phyloP scores from a whole-genome alignment of 2,888 invertebrate species.

The Sphecodes monilicornis region DNA sequence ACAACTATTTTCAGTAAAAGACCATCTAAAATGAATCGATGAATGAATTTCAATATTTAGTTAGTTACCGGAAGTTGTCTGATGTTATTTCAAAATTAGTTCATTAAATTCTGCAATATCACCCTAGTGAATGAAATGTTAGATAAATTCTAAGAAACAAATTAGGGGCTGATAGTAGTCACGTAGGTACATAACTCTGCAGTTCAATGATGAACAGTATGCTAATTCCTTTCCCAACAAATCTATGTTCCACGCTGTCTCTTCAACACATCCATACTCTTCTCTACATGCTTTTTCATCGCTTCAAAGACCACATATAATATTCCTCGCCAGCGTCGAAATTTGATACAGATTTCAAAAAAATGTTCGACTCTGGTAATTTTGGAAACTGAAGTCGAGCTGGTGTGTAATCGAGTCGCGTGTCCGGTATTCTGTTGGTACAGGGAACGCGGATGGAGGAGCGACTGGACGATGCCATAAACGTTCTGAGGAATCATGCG shows the following conservation, averaged over 20 bases:
- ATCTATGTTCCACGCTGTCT: not conserved
- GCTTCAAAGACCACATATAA: not conserved
- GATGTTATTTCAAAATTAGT: too few relatives aligned
- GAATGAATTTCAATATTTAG: too few relatives aligned
- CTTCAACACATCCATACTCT: slow-evolving; percentile 13
- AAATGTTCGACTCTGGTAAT: slow-evolving; percentile 23
- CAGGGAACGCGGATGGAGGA: slow-evolving; percentile 98
- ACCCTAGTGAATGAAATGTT: not conserved
- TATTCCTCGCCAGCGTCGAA: slow-evolving; percentile 20
- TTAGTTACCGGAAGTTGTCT: too few relatives aligned
- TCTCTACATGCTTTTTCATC: slow-evolving; percentile 24
- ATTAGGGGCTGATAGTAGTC: not conserved
- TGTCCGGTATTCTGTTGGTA: slow-evolving; percentile 81
- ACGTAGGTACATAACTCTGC: not conserved
- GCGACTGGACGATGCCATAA: slow-evolving; percentile 97
- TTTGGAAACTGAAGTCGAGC: slow-evolving; percentile 27
- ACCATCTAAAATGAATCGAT: too few relatives aligned
- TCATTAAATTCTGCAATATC: too few relatives aligned
- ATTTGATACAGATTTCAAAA: not conserved
- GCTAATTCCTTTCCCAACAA: slow-evolving; percentile 3
- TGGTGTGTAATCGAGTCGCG: slow-evolving; percentile 79
- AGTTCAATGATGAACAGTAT: slow-evolving; percentile 22
- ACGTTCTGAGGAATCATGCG: slow-evolving; percentile 97
- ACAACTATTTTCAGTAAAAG: too few relatives aligned
- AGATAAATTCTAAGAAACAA: not conserved